These are phyloP conservation scores for Ateles fusciceps DNA, from an alignment of 2,797 vertebrate genomes.

Conservation along the genomic window DNA sequence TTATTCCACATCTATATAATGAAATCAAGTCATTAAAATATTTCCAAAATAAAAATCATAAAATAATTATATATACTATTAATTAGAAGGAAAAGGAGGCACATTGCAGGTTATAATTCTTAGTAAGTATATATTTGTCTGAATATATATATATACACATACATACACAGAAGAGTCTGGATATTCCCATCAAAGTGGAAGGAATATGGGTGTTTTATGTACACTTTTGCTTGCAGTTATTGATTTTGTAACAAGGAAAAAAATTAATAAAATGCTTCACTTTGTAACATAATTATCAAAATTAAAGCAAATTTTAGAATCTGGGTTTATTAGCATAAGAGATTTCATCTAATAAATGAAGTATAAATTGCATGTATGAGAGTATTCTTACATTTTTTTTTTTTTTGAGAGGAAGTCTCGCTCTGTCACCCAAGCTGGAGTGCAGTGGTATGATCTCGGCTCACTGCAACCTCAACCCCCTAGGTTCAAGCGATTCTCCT, in stretches of 20 bases:
- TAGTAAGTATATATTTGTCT: neutral
- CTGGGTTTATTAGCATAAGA: neutral
- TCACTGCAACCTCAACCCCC: neutral
- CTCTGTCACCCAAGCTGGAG: neutral
- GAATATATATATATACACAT: neutral
- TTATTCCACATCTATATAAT: neutral
- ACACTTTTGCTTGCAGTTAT: neutral
- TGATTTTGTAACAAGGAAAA: neutral
- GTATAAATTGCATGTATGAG: neutral
- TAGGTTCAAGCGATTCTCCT: neutral
- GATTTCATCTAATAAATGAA: neutral
- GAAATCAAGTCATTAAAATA: neutral
- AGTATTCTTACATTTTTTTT: neutral
- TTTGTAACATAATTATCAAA: neutral
- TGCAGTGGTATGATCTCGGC: neutral
- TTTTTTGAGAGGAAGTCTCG: neutral
- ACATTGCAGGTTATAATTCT: neutral
- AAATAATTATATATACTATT: neutral
- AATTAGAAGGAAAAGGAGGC: neutral
- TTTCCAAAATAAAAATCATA: conserved; percentile 9
- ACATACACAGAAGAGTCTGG: neutral
- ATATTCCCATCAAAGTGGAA: neutral
- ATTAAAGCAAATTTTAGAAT: neutral
- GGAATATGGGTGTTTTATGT: neutral
- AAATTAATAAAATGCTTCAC: neutral